Conservation (phyloP, 2,113 vertebrate species). For the Indicator maculatus region DNA sequence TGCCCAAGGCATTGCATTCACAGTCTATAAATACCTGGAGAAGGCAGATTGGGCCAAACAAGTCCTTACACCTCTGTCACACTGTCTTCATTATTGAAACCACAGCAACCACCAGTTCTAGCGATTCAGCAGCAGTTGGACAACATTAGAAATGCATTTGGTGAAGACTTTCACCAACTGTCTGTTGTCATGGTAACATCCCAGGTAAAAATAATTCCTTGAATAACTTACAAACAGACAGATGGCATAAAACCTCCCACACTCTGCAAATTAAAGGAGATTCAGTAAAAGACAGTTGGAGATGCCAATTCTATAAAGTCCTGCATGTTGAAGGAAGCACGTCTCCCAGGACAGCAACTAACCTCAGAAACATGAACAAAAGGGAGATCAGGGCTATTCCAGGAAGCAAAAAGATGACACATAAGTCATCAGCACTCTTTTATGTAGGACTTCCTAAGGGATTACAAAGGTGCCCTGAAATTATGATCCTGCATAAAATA, state of each 20-base stretch:
- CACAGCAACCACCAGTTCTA: background rate
- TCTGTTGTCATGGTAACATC: conserved; percentile 64
- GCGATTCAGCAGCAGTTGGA: conserved; percentile 42
- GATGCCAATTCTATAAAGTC: background rate
- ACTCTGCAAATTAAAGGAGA: background rate
- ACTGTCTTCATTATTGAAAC: background rate
- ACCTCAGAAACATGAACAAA: background rate
- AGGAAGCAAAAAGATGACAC: background rate
- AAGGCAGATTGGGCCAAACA: background rate
- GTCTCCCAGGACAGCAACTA: background rate
- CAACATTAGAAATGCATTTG: conserved; percentile 25
- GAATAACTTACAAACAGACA: conserved; percentile 55
- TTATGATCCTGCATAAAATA: background rate
- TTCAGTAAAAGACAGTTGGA: background rate
- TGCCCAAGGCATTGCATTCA: background rate
- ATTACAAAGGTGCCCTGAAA: background rate
- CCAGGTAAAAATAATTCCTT: conserved; percentile 67
- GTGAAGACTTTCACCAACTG: conserved; percentile 30
- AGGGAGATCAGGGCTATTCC: background rate
- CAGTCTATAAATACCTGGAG: background rate
- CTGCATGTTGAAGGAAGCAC: background rate
- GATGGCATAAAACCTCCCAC: conserved; percentile 51
- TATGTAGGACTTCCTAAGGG: background rate
- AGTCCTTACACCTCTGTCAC: background rate
- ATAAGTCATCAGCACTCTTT: background rate